phyloP scores from a whole-genome alignment of 2,113 vertebrate species.

The Pipa parva region DNA sequence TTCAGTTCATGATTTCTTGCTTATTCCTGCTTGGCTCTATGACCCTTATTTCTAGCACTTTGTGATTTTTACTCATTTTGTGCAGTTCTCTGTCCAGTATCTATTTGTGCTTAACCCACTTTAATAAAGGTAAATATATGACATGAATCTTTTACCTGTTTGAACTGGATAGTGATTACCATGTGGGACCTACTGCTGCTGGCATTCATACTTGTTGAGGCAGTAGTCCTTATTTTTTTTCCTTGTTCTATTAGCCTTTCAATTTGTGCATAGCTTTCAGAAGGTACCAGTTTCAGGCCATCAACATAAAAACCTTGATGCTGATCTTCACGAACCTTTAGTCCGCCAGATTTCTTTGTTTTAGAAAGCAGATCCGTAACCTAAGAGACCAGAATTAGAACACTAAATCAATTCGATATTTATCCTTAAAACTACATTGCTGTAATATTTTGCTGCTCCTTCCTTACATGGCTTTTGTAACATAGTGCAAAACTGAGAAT shows the following conservation, averaged over 20 bases:
- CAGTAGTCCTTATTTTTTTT: conserved; percentile 74
- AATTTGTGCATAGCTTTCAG: conserved; percentile 70
- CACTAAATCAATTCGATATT: too few species aligned
- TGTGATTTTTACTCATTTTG: too few species aligned
- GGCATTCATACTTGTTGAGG: conserved; percentile 76
- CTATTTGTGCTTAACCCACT: too few species aligned
- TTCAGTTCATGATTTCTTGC: too few species aligned
- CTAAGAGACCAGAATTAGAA: conserved; percentile 55
- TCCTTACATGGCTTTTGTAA: too few species aligned
- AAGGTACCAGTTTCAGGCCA: conserved; percentile 72
- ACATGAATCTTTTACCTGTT: conserved; percentile 62
- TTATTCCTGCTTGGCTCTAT: too few species aligned
- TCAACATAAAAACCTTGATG: conserved; percentile 83
- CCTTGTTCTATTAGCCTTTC: conserved; percentile 83
- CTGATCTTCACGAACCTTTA: conserved; percentile 77
- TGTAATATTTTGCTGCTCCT: too few species aligned
- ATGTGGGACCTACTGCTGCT: conserved; percentile 86
- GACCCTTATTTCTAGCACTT: too few species aligned
- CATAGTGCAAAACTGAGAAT: too few species aligned
- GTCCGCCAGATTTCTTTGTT: conserved; percentile 62
- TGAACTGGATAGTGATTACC: conserved; percentile 79
- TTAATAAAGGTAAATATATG: too few species aligned
- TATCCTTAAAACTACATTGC: too few species aligned
- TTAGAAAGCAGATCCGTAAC: conserved; percentile 76
- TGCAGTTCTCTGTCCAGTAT: too few species aligned